Evolutionary conservation across 2,113 vertebrate genomes (phyloP).

Genomic region (Seriola aureovittata): DNA sequence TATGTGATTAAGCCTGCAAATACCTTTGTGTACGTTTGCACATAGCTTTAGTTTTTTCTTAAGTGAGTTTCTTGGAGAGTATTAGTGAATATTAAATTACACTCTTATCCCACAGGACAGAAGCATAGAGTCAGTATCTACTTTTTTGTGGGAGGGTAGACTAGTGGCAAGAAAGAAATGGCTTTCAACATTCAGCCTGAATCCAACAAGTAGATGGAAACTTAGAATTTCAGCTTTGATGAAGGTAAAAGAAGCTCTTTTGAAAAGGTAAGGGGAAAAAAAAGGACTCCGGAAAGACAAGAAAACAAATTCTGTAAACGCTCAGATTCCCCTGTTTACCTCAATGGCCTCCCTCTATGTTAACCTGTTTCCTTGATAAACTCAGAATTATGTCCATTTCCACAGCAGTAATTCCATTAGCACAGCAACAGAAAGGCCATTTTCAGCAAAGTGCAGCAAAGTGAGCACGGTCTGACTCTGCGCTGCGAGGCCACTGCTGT

Average conservation of each 20-base stretch:
- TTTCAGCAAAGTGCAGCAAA: background rate
- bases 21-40: conserved; percentile 8
- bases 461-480: no score
- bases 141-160: background rate
- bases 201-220: background rate
- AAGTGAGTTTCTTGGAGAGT: conserved; percentile 27
- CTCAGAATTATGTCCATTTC: background rate
- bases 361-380: background rate
- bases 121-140: background rate
- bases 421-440: background rate
- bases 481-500: no score
- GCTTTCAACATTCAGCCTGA: background rate
- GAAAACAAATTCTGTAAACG: background rate
- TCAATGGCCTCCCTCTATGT: background rate
- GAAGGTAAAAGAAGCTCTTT: background rate
- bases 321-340: background rate
- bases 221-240: background rate
- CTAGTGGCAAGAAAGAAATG: background rate
- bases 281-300: background rate
- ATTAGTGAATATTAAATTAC: conserved; percentile 38
- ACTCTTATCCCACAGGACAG: background rate
- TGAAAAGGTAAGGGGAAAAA: no score
- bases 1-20: conserved; percentile 15
- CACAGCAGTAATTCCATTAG: background rate
- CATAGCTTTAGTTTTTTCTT: conserved; percentile 35